Base-by-base conservation (phyloP, 1,140 invertebrate species). In the Pseudomyrmex concolor region DNA sequence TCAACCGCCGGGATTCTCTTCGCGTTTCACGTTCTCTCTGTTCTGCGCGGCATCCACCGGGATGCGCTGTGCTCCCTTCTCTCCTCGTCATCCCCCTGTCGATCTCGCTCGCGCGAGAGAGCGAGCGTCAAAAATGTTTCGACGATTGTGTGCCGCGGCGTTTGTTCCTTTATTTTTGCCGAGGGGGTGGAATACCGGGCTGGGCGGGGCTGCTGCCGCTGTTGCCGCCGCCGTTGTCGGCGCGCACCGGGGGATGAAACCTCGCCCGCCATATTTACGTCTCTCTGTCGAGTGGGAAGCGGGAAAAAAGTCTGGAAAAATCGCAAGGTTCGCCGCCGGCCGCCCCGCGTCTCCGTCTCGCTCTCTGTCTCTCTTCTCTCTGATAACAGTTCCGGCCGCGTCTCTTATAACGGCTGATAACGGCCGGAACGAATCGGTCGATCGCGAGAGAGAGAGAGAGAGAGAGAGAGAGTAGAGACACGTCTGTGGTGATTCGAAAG, bases 141-240 rank as follows among this genome's bases (percentile, higher is more conserved):
- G 89, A 89, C 93, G 91, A 92, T 92, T 93, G 92, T 92, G 91
- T 91, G 90, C 91, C 90, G 89, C 88, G 84, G 89, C 90, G 89
- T 92, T 92, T 92, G 90, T 92, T 93, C 91, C 92, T 93, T 93
- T 93, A 93, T 93, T 92, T 93, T 92, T 90, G 83, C 84, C 89
- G 91, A 89, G 89, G 91, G 76, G 91, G 91, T 91, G 91, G 92
- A 93, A 92, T 92, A 90, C 83, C 90, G 88, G 86, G 86, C 90
- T 93, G 92, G 92, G 92, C 92, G 92, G 92, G 88, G 92, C 92
- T 83, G 90, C 84, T 71, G 66, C 87, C 83, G 71, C 89, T 82
- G 84, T 72, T 78, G 89, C 81, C 78, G 55, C 86, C 78, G 88
- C 82, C 80, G 54, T 84, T 74, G 73, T 84, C 83, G 86, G 64